Percentiles rank a stretch among this genome's conserved stretches.
Evolutionary conservation across 2,888 invertebrate species (phyloP).

Genomic region (Slavum lentiscoides): DNA sequence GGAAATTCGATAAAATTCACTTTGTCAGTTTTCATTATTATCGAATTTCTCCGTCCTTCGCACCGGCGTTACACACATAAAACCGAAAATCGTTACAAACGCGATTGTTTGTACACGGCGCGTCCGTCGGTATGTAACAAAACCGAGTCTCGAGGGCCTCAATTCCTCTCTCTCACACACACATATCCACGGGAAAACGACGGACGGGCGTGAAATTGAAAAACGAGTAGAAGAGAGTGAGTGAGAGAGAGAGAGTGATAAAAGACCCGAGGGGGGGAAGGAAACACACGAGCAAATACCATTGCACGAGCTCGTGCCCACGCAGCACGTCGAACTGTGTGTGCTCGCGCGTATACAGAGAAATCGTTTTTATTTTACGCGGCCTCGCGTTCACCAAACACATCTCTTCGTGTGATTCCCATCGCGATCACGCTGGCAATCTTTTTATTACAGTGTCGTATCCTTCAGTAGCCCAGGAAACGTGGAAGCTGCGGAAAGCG

Average conservation of each 20-base stretch:
- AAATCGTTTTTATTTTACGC: constrained; percentile 28
- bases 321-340: neutral
- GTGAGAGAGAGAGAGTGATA: neutral
- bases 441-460: constrained; percentile 26
- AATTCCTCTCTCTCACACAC: neutral
- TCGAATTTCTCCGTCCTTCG: neutral
- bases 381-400: neutral
- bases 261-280: neutral
- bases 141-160: neutral
- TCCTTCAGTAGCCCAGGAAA: too few relatives aligned
- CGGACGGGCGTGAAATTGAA: constrained; percentile 7
- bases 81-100: constrained; percentile 6
- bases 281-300: too few relatives aligned
- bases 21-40: neutral
- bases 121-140: neutral
- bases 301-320: too few relatives aligned
- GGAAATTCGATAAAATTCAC: neutral
- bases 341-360: neutral
- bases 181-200: constrained; percentile 6
- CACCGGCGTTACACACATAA: neutral
- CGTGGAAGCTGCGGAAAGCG: neutral
- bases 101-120: constrained; percentile 3
- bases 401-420: constrained; percentile 1
- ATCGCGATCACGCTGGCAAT: neutral
- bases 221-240: neutral